Evolutionary conservation across 2,113 vertebrate genomes (phyloP).

Genomic region (Gila orcuttii): DNA sequence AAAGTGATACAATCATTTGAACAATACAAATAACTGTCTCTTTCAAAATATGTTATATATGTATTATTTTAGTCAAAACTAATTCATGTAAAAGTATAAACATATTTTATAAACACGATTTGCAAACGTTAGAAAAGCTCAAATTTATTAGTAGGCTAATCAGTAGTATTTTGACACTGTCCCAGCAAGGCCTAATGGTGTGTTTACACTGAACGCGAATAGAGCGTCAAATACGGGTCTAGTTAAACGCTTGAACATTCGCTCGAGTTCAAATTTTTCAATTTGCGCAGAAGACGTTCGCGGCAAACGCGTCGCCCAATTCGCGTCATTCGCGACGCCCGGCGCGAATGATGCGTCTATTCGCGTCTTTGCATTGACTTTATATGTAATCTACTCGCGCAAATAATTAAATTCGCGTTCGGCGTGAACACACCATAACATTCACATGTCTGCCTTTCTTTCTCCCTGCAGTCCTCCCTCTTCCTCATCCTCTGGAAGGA

Average conservation of each 20-base stretch:
- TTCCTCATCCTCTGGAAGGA: constrained; percentile 52
- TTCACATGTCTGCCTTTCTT: constrained; percentile 4
- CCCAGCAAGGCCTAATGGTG: not conserved
- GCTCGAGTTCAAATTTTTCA: too few species aligned
- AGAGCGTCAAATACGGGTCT: too few species aligned
- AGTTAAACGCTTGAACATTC: too few species aligned
- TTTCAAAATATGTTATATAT: not conserved
- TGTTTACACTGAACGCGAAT: too few species aligned
- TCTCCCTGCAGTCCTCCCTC: constrained; percentile 29
- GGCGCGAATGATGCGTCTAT: too few species aligned
- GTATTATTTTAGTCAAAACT: not conserved
- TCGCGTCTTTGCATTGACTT: too few species aligned
- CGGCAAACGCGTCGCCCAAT: too few species aligned
- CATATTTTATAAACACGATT: not conserved
- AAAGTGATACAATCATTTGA: not conserved
- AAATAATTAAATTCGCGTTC: too few species aligned
- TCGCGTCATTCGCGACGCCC: too few species aligned
- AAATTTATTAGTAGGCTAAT: not conserved
- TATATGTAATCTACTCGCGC: too few species aligned
- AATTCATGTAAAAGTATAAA: not conserved
- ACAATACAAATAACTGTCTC: not conserved
- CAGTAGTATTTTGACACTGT: not conserved
- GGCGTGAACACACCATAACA: too few species aligned
- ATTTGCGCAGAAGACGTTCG: too few species aligned
- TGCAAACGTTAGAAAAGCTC: not conserved